Evolutionary conservation across 2,113 vertebrate genomes (phyloP).

Genomic region (Artemisiospiza belli): DNA sequence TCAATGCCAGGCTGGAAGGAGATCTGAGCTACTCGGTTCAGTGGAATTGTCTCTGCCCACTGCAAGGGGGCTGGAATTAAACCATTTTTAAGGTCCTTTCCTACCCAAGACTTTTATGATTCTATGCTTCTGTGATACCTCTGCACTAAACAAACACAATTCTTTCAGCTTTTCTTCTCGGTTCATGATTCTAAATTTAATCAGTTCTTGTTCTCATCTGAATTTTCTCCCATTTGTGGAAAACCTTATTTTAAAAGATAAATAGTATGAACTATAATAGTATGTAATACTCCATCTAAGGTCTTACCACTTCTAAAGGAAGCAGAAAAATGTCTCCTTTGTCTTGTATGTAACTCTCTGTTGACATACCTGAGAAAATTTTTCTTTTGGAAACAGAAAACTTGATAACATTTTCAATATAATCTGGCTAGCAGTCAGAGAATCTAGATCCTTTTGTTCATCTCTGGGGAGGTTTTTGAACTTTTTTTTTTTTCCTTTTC

Average conservation of each 20-base stretch:
- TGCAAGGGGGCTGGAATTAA: background rate
- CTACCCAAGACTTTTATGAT: background rate
- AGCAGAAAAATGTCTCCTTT: background rate
- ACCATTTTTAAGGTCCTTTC: background rate
- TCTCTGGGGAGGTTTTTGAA: background rate
- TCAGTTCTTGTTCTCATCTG: background rate
- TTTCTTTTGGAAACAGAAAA: background rate
- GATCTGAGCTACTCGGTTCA: background rate
- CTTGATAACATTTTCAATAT: accelerated
- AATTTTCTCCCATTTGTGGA: background rate
- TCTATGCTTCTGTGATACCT: background rate
- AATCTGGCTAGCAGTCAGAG: background rate
- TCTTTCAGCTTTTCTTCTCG: background rate
- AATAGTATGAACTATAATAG: background rate
- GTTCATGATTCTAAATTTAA: background rate
- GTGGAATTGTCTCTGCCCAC: background rate
- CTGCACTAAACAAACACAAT: background rate
- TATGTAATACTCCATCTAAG: background rate
- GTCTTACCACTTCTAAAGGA: background rate
- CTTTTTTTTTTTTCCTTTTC: background rate
- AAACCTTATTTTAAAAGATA: background rate
- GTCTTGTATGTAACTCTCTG: background rate
- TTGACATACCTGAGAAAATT: background rate
- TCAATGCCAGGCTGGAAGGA: background rate
- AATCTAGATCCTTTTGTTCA: background rate